Evolutionary conservation across 1,140 invertebrate genomes (phyloP).

Genomic region (Ylistrum balloti): DNA sequence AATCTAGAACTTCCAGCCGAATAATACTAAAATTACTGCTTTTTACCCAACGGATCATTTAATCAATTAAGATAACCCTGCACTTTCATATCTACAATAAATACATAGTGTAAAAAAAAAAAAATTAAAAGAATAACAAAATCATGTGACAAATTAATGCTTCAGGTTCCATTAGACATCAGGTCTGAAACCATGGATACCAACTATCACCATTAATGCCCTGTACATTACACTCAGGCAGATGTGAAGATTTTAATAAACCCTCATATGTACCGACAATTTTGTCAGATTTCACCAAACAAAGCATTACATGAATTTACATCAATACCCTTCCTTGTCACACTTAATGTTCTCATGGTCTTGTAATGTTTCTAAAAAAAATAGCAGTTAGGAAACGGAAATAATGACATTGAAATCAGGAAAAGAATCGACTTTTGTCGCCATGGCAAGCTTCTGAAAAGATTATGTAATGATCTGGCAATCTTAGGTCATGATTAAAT

Average conservation of each 20-base stretch:
- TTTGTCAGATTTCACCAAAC: neutral
- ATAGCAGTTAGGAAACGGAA: neutral
- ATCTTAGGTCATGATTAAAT: neutral
- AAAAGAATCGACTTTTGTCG: neutral
- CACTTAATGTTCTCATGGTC: constrained; percentile 8
- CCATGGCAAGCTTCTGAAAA: neutral
- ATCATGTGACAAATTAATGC: too few species aligned
- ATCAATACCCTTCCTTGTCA: neutral
- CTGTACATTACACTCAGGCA: neutral
- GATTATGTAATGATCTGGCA: neutral
- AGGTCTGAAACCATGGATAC: neutral
- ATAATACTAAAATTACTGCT: too few species aligned
- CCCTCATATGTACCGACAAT: neutral
- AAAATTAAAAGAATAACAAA: too few species aligned
- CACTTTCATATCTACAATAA: too few species aligned
- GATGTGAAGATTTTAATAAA: neutral
- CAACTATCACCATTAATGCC: neutral
- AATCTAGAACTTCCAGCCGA: too few species aligned
- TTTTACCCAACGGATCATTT: too few species aligned
- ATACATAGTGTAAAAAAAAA: too few species aligned
- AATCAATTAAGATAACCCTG: too few species aligned
- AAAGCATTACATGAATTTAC: neutral
- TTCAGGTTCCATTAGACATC: too few species aligned
- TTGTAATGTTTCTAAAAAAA: neutral
- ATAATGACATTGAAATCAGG: constrained; percentile 20